Base-by-base conservation (phyloP, 2,797 vertebrate species). In the Crenuchus spilurus region DNA sequence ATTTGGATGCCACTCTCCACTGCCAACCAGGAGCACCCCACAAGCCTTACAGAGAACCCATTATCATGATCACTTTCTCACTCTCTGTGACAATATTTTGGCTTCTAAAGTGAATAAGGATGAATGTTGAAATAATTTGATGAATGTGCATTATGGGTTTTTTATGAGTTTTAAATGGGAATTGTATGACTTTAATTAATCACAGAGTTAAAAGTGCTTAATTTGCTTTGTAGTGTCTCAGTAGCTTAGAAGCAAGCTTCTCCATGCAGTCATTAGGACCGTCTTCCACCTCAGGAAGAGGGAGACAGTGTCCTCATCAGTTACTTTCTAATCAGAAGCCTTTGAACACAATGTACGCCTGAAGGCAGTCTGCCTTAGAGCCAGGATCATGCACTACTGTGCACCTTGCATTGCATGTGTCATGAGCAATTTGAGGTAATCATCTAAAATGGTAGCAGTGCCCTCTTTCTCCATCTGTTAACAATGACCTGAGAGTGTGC, bases 271-370 rank as follows among this genome's bases (percentile, higher is more conserved):
- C 51, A 75, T 62, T 55, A 70, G 55, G 16, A 2, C 14, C 0
- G 14, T 78, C 65, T 74, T n/a, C 31, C 8, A 49, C 39, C 46
- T 28, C 26, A 1, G 13, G 71, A 61, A 20, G 54, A 61, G 49
- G 67, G 41, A 46, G 18, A 13, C 24, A 22, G 57, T 68, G 64
- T 75, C 64, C 63, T 79, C 49, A 70, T 75, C 79, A 74, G 51
- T 79, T 70, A 79, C 37, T 61, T 68, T 65, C 58, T 70, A 60
- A 79, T 75, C 74, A 72, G 42, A 57, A 77, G 64, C 67, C 71
- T 81, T 79, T 81, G 74, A 77, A 79, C 60, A 65, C 22, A 18
- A 52, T 35, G 26, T 61, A 55, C 14, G 46, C 70, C 74, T 52
- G 39, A 62, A 70, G 71, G 33, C 66, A 62, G 52, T 18, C 33